These are phyloP conservation scores for Drosophila truncata DNA, from an alignment of 1,140 invertebrate genomes.

Conservation along the genomic window DNA sequence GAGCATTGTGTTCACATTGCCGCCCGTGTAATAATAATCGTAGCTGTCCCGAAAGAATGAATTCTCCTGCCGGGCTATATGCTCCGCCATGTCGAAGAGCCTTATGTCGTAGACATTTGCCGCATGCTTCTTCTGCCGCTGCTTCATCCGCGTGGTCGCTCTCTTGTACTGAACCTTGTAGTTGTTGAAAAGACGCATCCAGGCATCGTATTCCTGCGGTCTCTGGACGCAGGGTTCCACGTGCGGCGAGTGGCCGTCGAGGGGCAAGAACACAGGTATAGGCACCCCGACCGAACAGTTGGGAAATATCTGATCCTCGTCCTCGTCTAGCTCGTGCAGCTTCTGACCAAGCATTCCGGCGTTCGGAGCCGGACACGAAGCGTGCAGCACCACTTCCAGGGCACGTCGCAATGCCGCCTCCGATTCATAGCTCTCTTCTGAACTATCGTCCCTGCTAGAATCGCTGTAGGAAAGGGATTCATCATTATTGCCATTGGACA, in stretches of 20 bases:
- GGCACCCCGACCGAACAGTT: constrained; percentile 34
- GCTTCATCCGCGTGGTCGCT: constrained; percentile 10
- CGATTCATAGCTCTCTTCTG: neutral
- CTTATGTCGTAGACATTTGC: constrained; percentile 20
- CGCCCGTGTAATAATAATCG: constrained; percentile 72
- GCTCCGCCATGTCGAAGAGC: constrained; percentile 60
- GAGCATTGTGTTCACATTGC: constrained; percentile 44
- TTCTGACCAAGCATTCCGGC: constrained; percentile 5
- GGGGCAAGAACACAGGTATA: constrained; percentile 50
- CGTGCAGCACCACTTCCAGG: constrained; percentile 38
- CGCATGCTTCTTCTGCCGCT: constrained; percentile 44
- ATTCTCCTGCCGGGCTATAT: constrained; percentile 62
- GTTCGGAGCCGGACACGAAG: constrained; percentile 18
- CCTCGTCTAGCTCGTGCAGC: constrained; percentile 14
- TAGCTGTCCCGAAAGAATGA: constrained; percentile 62
- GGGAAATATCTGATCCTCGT: constrained; percentile 38
- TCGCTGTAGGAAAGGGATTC: constrained; percentile 13
- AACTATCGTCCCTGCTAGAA: neutral
- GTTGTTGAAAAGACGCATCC: neutral
- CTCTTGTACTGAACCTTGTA: constrained; percentile 6
- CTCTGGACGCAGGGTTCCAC: constrained; percentile 48
- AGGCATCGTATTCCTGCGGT: constrained; percentile 22
- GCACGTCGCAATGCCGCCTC: neutral
- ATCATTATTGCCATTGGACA: neutral
- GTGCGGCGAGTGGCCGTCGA: constrained; percentile 36